Base-by-base conservation (phyloP, 2,113 vertebrate genomes). In the Macquaria ambigua region DNA sequence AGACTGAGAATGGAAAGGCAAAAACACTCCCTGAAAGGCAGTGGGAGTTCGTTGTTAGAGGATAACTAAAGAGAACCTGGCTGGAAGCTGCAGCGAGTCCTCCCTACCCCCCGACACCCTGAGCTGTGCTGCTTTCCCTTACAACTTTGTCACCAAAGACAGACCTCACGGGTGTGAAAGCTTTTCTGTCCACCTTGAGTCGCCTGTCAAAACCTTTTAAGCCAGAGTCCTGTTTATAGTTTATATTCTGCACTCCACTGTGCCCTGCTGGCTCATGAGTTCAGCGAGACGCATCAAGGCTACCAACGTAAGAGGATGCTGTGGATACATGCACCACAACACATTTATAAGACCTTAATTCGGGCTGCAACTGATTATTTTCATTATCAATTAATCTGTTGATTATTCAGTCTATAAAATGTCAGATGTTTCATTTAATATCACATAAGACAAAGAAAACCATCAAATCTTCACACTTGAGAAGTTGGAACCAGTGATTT, bases 111-210 rank as follows among this genome's bases (percentile, higher is more conserved):
- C 55, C 68, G 21, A 71, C 62, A 79, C 77, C 39, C 53, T 74
- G 62, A 81, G 72, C 25, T 62, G n/a, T 52, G 16, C 56, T 55
- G 48, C 20, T 71, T 75, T 58, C 31, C 12, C 46, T 48, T 81
- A 85, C 69, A 5, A 70, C 79, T 74, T 80, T 74, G 28, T 23
- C 72, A 67, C 68, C 39, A 69, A 77, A 74, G 0, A 83, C n/a
- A 81, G 53, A 61, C 67, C 62, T 73, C 41, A 68, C 48, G 34
- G 52, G 67, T 77, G 56, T 73, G 50, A 71, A 84, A 59, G 50
- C 1, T 67, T 75, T 76, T 83, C 2, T 53, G 10, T 79, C 72
- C 39, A 72, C 55, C 71, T 63, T 11, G 9, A 68, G 28, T 75
- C 31, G 5, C 58, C 41, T 62, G 66, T 83, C 56, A 84, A 69